phyloP scores from a whole-genome alignment of 2,113 vertebrate genomes.

The Fulmarus glacialis region DNA sequence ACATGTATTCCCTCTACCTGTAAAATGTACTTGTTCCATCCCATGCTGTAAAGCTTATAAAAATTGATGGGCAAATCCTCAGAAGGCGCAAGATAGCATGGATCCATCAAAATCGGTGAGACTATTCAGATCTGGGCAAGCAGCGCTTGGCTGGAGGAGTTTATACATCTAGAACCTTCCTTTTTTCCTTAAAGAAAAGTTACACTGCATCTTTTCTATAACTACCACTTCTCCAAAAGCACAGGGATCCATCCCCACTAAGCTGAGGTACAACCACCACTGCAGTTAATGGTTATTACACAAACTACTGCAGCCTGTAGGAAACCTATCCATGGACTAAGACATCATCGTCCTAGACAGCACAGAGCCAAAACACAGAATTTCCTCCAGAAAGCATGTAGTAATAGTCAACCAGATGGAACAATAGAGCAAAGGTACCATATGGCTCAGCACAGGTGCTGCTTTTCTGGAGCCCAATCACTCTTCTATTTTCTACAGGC shows the following conservation, averaged over 20 bases:
- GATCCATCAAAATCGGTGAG: neutral
- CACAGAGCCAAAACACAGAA: neutral
- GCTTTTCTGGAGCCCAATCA: neutral
- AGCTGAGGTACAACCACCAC: neutral
- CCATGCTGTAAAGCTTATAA: neutral
- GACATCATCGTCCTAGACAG: neutral
- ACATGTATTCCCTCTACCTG: neutral
- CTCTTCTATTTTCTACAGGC: neutral
- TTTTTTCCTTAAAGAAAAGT: slow-evolving; percentile 1
- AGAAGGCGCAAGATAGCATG: neutral
- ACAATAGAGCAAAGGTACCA: neutral
- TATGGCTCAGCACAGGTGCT: neutral
- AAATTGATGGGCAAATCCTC: neutral
- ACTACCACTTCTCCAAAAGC: neutral
- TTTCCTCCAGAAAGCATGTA: neutral
- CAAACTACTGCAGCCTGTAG: neutral
- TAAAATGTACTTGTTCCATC: neutral
- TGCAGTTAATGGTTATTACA: neutral
- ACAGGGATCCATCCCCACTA: neutral
- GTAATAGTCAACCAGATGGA: neutral
- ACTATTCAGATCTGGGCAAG: neutral
- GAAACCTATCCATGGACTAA: neutral
- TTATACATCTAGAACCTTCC: neutral
- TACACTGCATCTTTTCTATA: neutral
- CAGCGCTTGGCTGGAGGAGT: neutral